Evolutionary conservation across 2,113 vertebrate species (phyloP), one percentile per base, ranked within the genome.

Genomic region (Paratilapia polleni): DNA sequence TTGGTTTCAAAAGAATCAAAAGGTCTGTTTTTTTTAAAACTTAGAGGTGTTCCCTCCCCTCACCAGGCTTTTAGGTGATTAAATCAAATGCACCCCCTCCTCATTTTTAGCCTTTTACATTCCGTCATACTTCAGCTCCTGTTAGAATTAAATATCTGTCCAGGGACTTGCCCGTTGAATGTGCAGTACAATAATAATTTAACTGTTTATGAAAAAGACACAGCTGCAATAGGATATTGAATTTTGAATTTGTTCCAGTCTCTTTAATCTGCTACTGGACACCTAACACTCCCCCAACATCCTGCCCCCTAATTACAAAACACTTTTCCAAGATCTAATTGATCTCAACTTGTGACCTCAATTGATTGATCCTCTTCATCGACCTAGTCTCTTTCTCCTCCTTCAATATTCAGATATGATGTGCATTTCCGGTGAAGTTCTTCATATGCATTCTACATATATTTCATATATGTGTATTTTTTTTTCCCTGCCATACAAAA

Each of bases 391-490:
- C 89, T 89, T 85, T 78, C 78, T 83, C 77, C 85, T 88, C 78
- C 84, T 47, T 81, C 79, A 70, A 59, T 77, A 84, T 84, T 93
- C 62, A 83, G 89, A 92, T 85, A 93, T 87, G 87, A 85, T 81
- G 66, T 86, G 87, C 84, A 85, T 88, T 85, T 82, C 83, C 75
- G 76, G 22, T 87, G 47, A 88, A 92, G 91, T 94, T 93, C 83
- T 93, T 93, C 91, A 89, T 92, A 91, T 90, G 91, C 89, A 87
- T 92, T 89, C 91, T 81, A 90, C 88, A 92, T 91, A 93, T 91
- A 90, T 92, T 88, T 91, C 90, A 92, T 90, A 91, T 93, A 89
- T 90, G 87, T 77, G 81, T 87, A 2, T 66, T 85, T 81, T 76
- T 86, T 88, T 91, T 88, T 87, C 91, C 93, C 93, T 94, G 91